Evolutionary conservation across 2,888 invertebrate genomes (phyloP).

Genomic region (Andricus curvator): DNA sequence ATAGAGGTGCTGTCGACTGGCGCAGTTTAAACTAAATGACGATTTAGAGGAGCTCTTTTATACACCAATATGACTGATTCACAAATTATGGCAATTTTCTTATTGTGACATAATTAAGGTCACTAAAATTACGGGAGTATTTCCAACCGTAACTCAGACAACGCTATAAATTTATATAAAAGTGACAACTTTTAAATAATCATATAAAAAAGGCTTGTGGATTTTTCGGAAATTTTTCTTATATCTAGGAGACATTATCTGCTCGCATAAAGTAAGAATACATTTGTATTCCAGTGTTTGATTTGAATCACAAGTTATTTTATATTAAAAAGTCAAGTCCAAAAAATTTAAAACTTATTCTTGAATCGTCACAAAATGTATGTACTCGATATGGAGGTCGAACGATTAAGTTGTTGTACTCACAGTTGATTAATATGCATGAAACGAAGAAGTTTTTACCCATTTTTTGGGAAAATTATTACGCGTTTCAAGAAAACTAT

Average conservation of each 20-base stretch:
- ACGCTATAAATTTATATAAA: slow-evolving; percentile 1
- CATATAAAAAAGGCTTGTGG: background rate
- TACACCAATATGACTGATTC: slow-evolving; percentile 30
- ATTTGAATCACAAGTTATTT: too few species aligned
- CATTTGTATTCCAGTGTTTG: background rate
- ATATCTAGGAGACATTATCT: background rate
- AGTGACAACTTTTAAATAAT: background rate
- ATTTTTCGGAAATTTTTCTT: background rate
- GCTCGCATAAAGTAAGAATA: background rate
- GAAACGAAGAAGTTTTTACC: background rate
- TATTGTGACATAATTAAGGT: slow-evolving; percentile 34
- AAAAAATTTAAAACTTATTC: too few species aligned
- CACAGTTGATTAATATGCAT: background rate
- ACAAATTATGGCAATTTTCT: slow-evolving; percentile 41
- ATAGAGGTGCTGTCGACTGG: background rate
- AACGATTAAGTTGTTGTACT: background rate
- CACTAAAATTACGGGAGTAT: slow-evolving; percentile 18
- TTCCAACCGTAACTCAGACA: background rate
- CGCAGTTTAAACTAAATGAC: slow-evolving; percentile 27
- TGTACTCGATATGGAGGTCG: background rate
- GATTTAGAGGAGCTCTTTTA: slow-evolving; percentile 35
- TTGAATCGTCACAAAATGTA: background rate
- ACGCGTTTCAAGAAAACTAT: background rate
- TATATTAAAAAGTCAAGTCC: too few species aligned
- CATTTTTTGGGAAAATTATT: background rate